phyloP scores from a whole-genome alignment of 2,113 vertebrate genomes.

The Anseranas semipalmata region DNA sequence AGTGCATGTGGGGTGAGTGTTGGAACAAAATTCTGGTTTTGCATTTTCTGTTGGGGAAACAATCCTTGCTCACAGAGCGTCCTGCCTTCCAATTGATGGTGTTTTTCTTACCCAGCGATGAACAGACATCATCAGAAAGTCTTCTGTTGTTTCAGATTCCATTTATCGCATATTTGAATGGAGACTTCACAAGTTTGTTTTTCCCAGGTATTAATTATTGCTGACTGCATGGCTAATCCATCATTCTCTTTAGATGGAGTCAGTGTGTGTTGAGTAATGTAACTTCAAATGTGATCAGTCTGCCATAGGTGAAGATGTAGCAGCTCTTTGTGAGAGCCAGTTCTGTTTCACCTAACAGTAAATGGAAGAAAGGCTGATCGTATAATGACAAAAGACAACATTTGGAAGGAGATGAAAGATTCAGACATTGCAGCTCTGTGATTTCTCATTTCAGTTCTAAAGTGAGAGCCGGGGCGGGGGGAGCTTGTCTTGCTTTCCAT shows the following conservation, averaged over 20 bases:
- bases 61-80: background rate
- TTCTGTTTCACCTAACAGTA: conserved; percentile 17
- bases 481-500: background rate
- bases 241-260: conserved; percentile 34
- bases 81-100: background rate
- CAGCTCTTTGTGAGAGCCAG: conserved; percentile 22
- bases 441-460: conserved; percentile 10
- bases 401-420: conserved; percentile 55
- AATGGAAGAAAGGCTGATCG: conserved; percentile 33
- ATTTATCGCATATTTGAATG: conserved; percentile 25
- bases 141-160: conserved; percentile 37
- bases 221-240: conserved; percentile 55
- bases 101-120: background rate
- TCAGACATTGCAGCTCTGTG: conserved; percentile 14
- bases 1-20: background rate
- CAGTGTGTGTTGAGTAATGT: conserved; percentile 41
- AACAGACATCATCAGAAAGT: conserved; percentile 28
- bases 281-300: conserved; percentile 29
- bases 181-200: conserved; percentile 3
- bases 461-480: background rate
- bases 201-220: conserved; percentile 52
- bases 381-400: background rate
- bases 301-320: conserved; percentile 23
- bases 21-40: background rate
- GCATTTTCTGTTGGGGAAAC: background rate